Percentiles rank a stretch among this genome's conserved stretches.
Conservation (phyloP, 2,797 vertebrate species). For the Neostethus bicornis region DNA sequence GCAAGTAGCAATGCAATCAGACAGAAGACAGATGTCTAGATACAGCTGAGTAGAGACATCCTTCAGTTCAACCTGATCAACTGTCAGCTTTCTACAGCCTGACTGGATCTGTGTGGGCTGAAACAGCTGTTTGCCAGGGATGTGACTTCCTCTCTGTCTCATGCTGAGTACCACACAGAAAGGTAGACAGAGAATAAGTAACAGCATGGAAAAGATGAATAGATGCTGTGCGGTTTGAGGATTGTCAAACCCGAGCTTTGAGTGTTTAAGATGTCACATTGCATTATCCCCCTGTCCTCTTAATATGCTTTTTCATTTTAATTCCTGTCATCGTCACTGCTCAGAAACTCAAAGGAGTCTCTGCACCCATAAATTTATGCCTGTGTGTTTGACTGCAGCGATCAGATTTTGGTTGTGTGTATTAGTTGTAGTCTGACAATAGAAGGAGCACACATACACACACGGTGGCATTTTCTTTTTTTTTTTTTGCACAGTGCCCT, state of each 20-base stretch:
- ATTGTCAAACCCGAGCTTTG: conserved; percentile 45
- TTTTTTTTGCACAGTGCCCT: conserved; percentile 63
- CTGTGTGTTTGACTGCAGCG: conserved; percentile 8
- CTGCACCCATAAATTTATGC: not conserved
- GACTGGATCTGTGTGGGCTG: conserved; percentile 58
- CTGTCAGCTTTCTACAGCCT: conserved; percentile 67
- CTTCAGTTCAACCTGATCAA: conserved; percentile 72
- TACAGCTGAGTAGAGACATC: conserved; percentile 68
- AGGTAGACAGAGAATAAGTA: conserved; percentile 30
- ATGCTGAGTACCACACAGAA: conserved; percentile 17
- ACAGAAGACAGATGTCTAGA: conserved; percentile 71
- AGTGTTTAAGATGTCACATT: conserved; percentile 61
- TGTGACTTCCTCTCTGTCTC: conserved; percentile 29
- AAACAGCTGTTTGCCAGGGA: conserved; percentile 65
- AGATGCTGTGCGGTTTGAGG: conserved; percentile 24
- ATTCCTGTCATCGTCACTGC: conserved; percentile 57
- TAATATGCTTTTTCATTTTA: conserved; percentile 64
- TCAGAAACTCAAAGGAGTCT: conserved; percentile 26
- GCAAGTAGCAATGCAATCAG: conserved; percentile 49
- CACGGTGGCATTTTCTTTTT: conserved; percentile 38
- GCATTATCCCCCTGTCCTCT: conserved; percentile 46
- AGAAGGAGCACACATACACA: conserved; percentile 37
- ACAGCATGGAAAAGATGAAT: conserved; percentile 38
- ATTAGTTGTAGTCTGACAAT: conserved; percentile 56
- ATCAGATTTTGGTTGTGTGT: conserved; percentile 8